These are phyloP conservation scores for Seriola aureovittata DNA, from an alignment of 2,113 vertebrate genomes.

Conservation along the genomic window DNA sequence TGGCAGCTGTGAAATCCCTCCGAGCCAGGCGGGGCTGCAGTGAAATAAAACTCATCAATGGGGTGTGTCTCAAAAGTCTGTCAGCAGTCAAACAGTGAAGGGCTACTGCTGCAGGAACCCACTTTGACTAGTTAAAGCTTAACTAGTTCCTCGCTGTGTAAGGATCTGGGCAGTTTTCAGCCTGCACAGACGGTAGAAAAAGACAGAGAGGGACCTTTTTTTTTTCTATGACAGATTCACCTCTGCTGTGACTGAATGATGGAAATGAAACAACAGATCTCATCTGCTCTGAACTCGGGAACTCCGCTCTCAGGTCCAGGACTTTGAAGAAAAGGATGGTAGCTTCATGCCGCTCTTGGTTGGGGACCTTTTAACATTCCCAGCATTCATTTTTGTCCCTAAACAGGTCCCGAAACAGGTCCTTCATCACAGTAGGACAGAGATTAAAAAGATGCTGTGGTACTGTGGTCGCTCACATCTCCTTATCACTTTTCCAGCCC, in stretches of 20 bases:
- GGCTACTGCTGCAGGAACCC: conserved; percentile 36
- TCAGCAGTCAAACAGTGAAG: conserved; percentile 74
- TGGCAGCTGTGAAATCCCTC: conserved; percentile 60
- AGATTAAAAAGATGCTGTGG: conserved; percentile 32
- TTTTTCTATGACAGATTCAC: neutral
- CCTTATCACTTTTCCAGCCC: conserved; percentile 99
- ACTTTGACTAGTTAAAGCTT: conserved; percentile 44
- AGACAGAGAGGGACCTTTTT: conserved; percentile 25
- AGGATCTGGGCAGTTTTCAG: conserved; percentile 36
- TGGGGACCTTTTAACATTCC: conserved; percentile 17
- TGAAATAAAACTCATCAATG: conserved; percentile 87
- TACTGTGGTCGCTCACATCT: conserved; percentile 86
- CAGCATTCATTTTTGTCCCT: conserved; percentile 13
- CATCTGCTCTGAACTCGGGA: conserved; percentile 11
- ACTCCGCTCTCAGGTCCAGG: conserved; percentile 4
- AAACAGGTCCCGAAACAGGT: neutral
- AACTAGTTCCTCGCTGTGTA: conserved; percentile 34
- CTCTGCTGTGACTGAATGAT: conserved; percentile 15
- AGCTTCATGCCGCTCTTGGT: neutral
- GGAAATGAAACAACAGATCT: conserved; percentile 27
- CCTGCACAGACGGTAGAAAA: conserved; percentile 29
- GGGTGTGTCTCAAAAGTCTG: conserved; percentile 84
- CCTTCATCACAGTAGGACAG: conserved; percentile 2
- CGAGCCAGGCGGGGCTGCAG: conserved; percentile 80
- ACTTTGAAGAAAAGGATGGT: conserved; percentile 17